phyloP scores from a whole-genome alignment of 2,797 vertebrate genomes.

The Fistularia tabacaria region DNA sequence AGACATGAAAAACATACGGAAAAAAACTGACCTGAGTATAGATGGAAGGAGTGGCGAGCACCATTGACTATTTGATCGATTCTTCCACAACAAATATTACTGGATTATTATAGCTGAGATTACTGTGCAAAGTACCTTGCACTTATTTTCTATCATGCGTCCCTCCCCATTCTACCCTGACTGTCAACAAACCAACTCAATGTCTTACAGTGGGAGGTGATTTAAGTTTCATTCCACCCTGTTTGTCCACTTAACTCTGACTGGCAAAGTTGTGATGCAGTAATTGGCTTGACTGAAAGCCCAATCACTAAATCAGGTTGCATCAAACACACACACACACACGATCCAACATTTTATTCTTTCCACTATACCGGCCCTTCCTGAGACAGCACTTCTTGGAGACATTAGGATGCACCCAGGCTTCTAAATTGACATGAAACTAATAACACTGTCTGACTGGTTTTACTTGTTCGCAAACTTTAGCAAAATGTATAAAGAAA shows the following conservation, averaged over 20 bases:
- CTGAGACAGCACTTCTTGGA: constrained; percentile 24
- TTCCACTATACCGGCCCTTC: constrained; percentile 11
- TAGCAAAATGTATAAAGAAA: too few species aligned
- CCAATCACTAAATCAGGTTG: constrained; percentile 50
- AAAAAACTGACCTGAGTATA: too few species aligned
- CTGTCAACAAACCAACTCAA: constrained; percentile 32
- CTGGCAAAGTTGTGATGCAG: constrained; percentile 41
- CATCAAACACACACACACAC: constrained; percentile 2
- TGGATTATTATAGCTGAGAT: too few species aligned
- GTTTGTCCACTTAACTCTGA: constrained; percentile 57
- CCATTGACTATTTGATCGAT: too few species aligned
- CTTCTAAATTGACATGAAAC: constrained; percentile 24
- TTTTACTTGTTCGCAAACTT: background rate
- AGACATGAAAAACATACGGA: too few species aligned
- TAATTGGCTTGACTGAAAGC: constrained; percentile 60
- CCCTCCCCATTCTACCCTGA: background rate
- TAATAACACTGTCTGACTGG: constrained; percentile 14
- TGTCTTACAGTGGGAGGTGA: constrained; percentile 30
- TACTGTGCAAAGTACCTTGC: too few species aligned
- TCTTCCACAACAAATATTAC: too few species aligned
- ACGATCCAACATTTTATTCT: constrained; percentile 4
- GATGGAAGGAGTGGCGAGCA: too few species aligned
- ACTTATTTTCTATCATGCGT: background rate
- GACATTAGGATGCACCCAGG: constrained; percentile 24
- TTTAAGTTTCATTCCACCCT: constrained; percentile 42